Evolutionary conservation across 1,140 invertebrate genomes (phyloP).

Genomic region (honey bee (Apis mellifera)): Amel_HAv3.1 CM009931.2:22072001-22072500

Average conservation of each 20-base stretch:
- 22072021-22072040: constrained; percentile 20
- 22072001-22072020: neutral
- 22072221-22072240: constrained; percentile 2
- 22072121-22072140: neutral
- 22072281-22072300: constrained; percentile 19
- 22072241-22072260: neutral
- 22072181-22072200: constrained; percentile 1
- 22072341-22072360: too few relatives aligned
- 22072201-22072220: constrained; percentile 2
- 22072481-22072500: neutral
- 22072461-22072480: too few relatives aligned
- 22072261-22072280: neutral
- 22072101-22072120: neutral
- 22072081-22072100: neutral
- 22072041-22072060: neutral
- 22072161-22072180: neutral
- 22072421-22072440: too few relatives aligned
- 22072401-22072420: too few relatives aligned
- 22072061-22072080: neutral
- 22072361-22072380: too few relatives aligned
- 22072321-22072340: neutral
- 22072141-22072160: neutral
- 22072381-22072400: too few relatives aligned
- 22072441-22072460: too few relatives aligned
- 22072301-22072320: neutral